A percentile compares a stretch with the other conserved stretches of the same genome.
Conservation (phyloP, 2,888 invertebrate species). For the Agrochola lychnidis region DNA sequence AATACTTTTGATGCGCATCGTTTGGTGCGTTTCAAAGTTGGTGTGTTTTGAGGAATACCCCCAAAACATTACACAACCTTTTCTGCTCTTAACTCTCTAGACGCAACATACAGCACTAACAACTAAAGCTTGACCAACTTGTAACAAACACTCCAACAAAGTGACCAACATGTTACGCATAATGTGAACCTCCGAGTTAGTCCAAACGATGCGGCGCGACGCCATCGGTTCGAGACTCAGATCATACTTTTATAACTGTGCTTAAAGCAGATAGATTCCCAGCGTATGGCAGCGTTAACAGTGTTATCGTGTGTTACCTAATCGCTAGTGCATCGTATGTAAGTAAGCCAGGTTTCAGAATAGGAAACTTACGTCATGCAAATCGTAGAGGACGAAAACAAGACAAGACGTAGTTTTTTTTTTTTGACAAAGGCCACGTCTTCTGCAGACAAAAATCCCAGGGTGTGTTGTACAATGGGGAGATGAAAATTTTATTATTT, state of each 20-base stretch:
- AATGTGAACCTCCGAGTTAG: not conserved
- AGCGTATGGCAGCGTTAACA: not conserved
- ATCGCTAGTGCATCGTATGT: not conserved
- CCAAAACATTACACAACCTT: too few species aligned
- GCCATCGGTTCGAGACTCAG: not conserved
- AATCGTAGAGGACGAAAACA: not conserved
- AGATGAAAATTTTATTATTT: not conserved
- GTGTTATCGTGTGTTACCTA: not conserved
- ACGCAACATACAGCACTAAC: too few species aligned
- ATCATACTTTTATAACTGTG: not conserved
- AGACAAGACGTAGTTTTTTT: not conserved
- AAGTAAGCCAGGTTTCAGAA: not conserved
- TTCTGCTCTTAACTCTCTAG: too few species aligned
- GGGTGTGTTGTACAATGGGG: not conserved
- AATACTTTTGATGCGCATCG: too few species aligned
- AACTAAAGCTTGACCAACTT: not conserved
- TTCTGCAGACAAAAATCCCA: not conserved
- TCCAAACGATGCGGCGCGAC: not conserved
- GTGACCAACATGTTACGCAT: not conserved
- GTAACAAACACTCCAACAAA: not conserved
- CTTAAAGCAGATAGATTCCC: not conserved
- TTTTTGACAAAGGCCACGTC: not conserved
- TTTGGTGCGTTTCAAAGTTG: too few species aligned
- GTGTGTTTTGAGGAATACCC: too few species aligned
- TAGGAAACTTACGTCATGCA: not conserved